These are phyloP conservation scores for Caenorhabditis afra DNA, from an alignment of 2,888 invertebrate species.

Conservation along the genomic window DNA sequence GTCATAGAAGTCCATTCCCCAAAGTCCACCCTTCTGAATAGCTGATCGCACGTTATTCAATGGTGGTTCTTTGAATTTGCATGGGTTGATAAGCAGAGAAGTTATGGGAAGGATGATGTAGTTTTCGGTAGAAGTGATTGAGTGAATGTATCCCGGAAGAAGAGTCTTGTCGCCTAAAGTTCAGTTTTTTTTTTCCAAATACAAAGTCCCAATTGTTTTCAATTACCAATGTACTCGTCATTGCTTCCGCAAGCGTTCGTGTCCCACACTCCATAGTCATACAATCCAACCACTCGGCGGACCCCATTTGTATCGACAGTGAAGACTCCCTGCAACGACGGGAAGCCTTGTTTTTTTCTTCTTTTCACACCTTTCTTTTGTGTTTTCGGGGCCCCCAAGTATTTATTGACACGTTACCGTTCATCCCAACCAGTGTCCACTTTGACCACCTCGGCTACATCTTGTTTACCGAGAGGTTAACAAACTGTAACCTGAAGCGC, in stretches of 20 bases:
- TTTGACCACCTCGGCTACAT: slow-evolving; percentile 31
- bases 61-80: slow-evolving; percentile 80
- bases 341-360: slow-evolving; percentile 20
- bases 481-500: slow-evolving; percentile 58
- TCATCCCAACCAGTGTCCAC: slow-evolving; percentile 46
- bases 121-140: slow-evolving; percentile 79
- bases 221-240: slow-evolving; percentile 78
- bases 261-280: slow-evolving; percentile 79
- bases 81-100: slow-evolving; percentile 80
- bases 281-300: slow-evolving; percentile 78
- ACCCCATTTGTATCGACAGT: slow-evolving; percentile 77
- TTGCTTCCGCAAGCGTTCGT: slow-evolving; percentile 77
- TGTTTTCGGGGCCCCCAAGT: slow-evolving; percentile 11
- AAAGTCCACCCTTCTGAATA: slow-evolving; percentile 78
- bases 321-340: slow-evolving; percentile 77
- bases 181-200: slow-evolving; percentile 1
- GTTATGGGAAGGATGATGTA: slow-evolving; percentile 79
- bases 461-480: slow-evolving; percentile 50
- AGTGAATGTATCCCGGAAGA: slow-evolving; percentile 80
- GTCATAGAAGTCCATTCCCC: slow-evolving; percentile 80
- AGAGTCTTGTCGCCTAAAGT: slow-evolving; percentile 78
- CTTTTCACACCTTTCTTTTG: slow-evolving; percentile 32
- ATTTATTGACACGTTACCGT: slow-evolving; percentile 47
- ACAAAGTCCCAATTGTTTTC: background rate
- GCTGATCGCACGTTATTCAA: slow-evolving; percentile 73